phyloP scores from a whole-genome alignment of 2,113 vertebrate genomes.

The Istiophorus platypterus region DNA sequence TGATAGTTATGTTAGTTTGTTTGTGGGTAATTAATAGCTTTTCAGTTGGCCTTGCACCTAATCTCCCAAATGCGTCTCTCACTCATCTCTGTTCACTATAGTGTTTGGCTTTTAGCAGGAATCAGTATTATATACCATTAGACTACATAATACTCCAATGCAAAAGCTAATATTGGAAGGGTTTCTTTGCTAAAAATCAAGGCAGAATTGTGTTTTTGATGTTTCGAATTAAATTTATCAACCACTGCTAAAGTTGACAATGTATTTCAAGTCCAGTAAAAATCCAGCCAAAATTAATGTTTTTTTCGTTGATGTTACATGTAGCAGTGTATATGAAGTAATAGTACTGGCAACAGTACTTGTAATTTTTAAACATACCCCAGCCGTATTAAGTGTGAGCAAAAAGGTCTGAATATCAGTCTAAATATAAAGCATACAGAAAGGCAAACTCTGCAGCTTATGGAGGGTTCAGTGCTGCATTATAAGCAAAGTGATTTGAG shows the following conservation, averaged over 20 bases:
- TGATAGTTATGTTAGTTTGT: constrained; percentile 32
- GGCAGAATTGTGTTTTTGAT: neutral
- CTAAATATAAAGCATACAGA: constrained; percentile 26
- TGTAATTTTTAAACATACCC: neutral
- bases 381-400: neutral
- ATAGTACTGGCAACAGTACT: neutral
- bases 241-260: neutral
- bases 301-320: neutral
- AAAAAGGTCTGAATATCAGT: neutral
- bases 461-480: constrained; percentile 42
- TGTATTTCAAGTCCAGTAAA: neutral
- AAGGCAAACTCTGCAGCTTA: constrained; percentile 31
- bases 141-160: neutral
- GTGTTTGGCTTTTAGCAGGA: constrained; percentile 23
- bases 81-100: constrained; percentile 17
- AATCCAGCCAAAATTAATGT: neutral
- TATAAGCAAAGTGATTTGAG: constrained; percentile 67
- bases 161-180: too few species aligned
- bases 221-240: neutral
- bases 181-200: neutral
- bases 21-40: constrained; percentile 54
- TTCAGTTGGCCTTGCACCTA: constrained; percentile 15
- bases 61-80: constrained; percentile 5
- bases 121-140: neutral
- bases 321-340: neutral